Base-by-base conservation (phyloP, 2,888 invertebrate genomes). In the Ophion ellenae region DNA sequence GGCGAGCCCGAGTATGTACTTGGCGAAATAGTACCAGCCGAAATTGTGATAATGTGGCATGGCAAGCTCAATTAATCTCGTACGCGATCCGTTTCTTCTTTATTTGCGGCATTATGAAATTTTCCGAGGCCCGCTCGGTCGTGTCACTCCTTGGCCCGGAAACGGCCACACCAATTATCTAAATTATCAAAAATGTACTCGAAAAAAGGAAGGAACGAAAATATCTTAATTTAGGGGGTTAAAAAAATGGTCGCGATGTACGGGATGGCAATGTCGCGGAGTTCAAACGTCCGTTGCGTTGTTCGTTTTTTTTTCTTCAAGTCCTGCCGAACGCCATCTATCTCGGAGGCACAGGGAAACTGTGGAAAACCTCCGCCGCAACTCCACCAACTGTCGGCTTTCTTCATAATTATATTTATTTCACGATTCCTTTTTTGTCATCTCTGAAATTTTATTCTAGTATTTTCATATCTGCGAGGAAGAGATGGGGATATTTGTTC, bases 21-120 rank as follows among this genome's bases (percentile, higher is more conserved):
- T 93, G 64, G 91, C 91, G 36, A 94, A 77, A 53, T 93, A 93
- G 45, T 86, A 90, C 93, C 93, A 93, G 59, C 88, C 90, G 45
- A 89, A 89, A 83, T 90, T 88, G 53, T 90, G 90, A 74, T 91
- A 92, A 83, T 92, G 91, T 82, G 90, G 90, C 92, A 92, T 92
- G 71, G 88, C 90, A 88, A 47, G 59, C 61, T 53, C 17, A 40
- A 17, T 57, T 10, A 59, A 14, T 64, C 45, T 28, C 6, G 4
- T 2, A 66, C 61, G 45, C 11, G 2, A n/a, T 57, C 14, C 32
- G 57, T 76, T 71, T 11, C 11, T 57, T 24, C 7, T 81, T 53
- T 0, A 66, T 57, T 63, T 47, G 9, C 14, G 81, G 32, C 84
- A 84, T 84, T 28, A 47, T 75, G 66, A 71, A 10, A 14, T 74